A percentile compares a stretch with the other conserved stretches of the same genome.
phyloP scores from a whole-genome alignment of 2,888 invertebrate genomes.

The Lymantria monacha region DNA sequence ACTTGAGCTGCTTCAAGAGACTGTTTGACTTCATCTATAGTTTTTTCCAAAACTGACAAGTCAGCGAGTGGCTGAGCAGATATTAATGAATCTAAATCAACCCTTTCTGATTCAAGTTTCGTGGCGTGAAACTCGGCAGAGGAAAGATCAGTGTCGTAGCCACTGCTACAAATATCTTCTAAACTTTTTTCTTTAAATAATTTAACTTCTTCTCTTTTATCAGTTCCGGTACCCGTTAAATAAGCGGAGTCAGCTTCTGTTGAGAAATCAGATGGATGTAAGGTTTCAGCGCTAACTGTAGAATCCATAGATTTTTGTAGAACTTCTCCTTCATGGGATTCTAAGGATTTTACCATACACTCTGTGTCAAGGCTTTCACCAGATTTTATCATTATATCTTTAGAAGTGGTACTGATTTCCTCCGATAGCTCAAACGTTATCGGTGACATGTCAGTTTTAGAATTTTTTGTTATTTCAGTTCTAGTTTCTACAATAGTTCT shows the following conservation, averaged over 20 bases:
- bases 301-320: slow-evolving; percentile 79
- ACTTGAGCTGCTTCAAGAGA: slow-evolving; percentile 87
- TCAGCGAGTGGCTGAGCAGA: slow-evolving; percentile 75
- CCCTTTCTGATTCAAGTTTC: slow-evolving; percentile 78
- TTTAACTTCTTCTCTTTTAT: slow-evolving; percentile 70
- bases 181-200: slow-evolving; percentile 75
- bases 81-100: slow-evolving; percentile 76
- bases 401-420: slow-evolving; percentile 66
- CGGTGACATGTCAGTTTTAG: slow-evolving; percentile 69
- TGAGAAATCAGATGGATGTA: slow-evolving; percentile 77
- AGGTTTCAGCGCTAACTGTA: slow-evolving; percentile 76
- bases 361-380: slow-evolving; percentile 78
- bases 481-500: slow-evolving; percentile 48
- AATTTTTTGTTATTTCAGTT: slow-evolving; percentile 49
- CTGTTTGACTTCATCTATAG: slow-evolving; percentile 87
- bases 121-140: slow-evolving; percentile 83
- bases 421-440: slow-evolving; percentile 66
- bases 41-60: slow-evolving; percentile 84
- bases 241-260: slow-evolving; percentile 78
- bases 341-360: slow-evolving; percentile 76
- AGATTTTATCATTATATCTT: slow-evolving; percentile 77
- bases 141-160: slow-evolving; percentile 85
- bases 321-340: slow-evolving; percentile 77
- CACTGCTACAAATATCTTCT: slow-evolving; percentile 87
- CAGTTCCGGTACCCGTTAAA: slow-evolving; percentile 68